These are phyloP conservation scores for Myoxocephalus aenaeus DNA, from an alignment of 2,797 vertebrate genomes.

Conservation along the genomic window DNA sequence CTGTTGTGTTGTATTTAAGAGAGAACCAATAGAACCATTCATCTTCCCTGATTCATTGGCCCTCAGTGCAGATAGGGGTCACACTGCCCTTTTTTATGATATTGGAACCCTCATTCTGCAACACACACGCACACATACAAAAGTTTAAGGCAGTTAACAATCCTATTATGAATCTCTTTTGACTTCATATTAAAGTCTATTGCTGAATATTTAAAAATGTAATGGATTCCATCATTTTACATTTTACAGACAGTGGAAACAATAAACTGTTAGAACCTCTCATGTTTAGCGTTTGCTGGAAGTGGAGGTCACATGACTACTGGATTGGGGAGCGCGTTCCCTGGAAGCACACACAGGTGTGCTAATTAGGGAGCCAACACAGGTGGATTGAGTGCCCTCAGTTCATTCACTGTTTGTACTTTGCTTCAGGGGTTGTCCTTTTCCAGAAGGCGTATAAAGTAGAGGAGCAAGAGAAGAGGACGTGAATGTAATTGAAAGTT, in stretches of 20 bases:
- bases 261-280: not conserved
- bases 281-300: not conserved
- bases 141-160: constrained; percentile 11
- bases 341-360: not conserved
- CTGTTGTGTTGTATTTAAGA: constrained; percentile 27
- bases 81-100: constrained; percentile 45
- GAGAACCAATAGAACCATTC: constrained; percentile 44
- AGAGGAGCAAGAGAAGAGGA: constrained; percentile 3
- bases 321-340: not conserved
- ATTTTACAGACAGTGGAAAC: not conserved
- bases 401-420: not conserved
- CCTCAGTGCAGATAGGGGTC: constrained; percentile 47
- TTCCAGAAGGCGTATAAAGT: not conserved
- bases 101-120: not conserved
- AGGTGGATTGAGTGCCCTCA: not conserved
- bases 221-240: constrained; percentile 1
- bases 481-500: constrained; percentile 21
- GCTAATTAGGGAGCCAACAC: not conserved
- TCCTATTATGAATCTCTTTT: constrained; percentile 13
- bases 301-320: not conserved
- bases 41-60: constrained; percentile 38
- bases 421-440: not conserved
- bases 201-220: not conserved
- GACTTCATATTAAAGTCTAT: constrained; percentile 7
- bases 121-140: constrained; percentile 7